Percentiles rank a stretch among this genome's conserved stretches.
Evolutionary conservation across 2,888 invertebrate genomes (phyloP).

Genomic region (Folsomia candida): DNA sequence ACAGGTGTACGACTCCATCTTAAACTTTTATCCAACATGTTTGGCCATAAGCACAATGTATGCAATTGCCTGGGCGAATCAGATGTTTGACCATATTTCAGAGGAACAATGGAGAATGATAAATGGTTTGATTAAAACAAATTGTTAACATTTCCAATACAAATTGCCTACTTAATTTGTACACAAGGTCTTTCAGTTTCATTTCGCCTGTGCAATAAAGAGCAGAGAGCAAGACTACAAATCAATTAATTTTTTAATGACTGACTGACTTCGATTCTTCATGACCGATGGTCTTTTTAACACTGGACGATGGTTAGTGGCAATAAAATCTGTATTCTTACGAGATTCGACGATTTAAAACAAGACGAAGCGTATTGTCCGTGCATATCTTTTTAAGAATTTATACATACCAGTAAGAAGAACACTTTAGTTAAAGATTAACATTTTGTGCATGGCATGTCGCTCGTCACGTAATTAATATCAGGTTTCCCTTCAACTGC

Average conservation of each 20-base stretch:
- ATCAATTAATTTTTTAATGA: constrained; percentile 2
- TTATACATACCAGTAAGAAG: too few relatives aligned
- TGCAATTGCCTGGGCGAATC: too few relatives aligned
- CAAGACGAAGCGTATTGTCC: too few relatives aligned
- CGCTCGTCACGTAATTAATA: not conserved
- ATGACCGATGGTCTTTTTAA: too few relatives aligned
- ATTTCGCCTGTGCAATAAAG: not conserved
- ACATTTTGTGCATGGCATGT: not conserved
- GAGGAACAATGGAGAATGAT: not conserved
- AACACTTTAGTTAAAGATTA: too few relatives aligned
- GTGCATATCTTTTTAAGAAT: too few relatives aligned
- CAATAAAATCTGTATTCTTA: not conserved
- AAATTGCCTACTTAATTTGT: constrained; percentile 2
- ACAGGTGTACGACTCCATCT: too few relatives aligned
- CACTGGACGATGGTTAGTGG: not conserved
- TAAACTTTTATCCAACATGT: too few relatives aligned
- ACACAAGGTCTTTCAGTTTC: not conserved
- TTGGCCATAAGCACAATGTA: too few relatives aligned
- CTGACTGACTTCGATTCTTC: too few relatives aligned
- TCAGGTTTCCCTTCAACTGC: not conserved
- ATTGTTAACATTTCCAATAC: not conserved
- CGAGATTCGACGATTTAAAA: too few relatives aligned
- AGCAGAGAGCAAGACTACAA: not conserved
- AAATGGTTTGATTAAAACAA: not conserved
- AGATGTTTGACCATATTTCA: not conserved